phyloP scores from a whole-genome alignment of 2,888 invertebrate genomes.

The Philopedon plagiatum region DNA sequence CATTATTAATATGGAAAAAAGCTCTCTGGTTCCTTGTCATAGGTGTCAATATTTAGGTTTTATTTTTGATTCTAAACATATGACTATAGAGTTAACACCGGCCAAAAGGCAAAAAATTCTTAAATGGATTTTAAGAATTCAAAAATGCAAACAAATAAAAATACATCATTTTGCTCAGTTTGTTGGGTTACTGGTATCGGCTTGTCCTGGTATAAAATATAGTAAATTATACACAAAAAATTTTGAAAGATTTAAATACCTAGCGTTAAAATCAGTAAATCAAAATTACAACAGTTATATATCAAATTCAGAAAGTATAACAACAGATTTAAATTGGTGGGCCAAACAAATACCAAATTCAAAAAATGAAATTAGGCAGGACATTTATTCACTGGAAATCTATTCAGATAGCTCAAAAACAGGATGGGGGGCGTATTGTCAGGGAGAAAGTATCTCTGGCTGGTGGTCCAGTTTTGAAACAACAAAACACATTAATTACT shows the following conservation, averaged over 20 bases:
- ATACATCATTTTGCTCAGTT: slow-evolving; percentile 18
- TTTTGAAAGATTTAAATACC: background rate
- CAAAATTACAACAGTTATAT: background rate
- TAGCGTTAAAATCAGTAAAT: background rate
- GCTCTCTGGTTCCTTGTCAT: no score
- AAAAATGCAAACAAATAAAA: no score
- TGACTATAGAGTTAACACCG: no score
- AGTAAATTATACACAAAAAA: no score
- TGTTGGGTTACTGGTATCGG: slow-evolving; percentile 13
- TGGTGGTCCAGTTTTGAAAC: slow-evolving; percentile 16
- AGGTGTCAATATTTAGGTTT: no score
- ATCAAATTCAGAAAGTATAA: background rate
- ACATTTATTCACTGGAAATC: background rate
- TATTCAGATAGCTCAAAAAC: slow-evolving; percentile 16
- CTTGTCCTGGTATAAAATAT: slow-evolving; percentile 13
- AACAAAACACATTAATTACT: no score
- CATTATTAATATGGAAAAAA: no score
- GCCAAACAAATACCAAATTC: background rate
- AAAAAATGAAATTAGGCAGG: background rate
- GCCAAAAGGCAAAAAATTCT: no score
- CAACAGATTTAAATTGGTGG: slow-evolving; percentile 10
- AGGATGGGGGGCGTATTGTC: slow-evolving; percentile 12
- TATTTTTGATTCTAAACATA: no score
- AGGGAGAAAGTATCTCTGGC: background rate
- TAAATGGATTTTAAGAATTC: no score